These are phyloP conservation scores for Colinus virginianus DNA, from an alignment of 2,113 vertebrate genomes.

Conservation along the genomic window DNA sequence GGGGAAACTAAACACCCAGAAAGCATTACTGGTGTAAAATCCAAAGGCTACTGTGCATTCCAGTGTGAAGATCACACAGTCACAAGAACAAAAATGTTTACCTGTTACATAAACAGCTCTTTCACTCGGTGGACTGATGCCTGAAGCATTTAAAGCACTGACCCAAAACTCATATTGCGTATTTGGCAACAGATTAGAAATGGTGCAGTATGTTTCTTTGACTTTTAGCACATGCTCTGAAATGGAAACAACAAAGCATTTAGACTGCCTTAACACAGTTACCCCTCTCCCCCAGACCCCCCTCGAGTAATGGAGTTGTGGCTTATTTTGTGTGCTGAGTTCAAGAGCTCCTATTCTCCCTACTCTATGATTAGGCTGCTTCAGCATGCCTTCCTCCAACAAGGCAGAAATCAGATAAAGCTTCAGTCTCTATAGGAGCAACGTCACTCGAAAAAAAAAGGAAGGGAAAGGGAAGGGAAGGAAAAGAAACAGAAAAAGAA, in stretches of 20 bases:
- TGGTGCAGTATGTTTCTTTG: constrained; percentile 92
- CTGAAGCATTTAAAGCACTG: constrained; percentile 89
- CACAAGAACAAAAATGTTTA: constrained; percentile 55
- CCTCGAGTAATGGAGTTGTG: not conserved
- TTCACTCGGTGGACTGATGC: constrained; percentile 90
- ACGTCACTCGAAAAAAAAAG: not conserved
- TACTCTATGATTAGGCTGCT: not conserved
- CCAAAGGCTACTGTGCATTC: not conserved
- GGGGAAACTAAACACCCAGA: not conserved
- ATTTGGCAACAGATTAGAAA: constrained; percentile 86
- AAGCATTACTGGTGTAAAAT: constrained; percentile 1
- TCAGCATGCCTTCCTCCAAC: not conserved
- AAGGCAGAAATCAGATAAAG: not conserved
- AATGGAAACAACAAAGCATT: constrained; percentile 21
- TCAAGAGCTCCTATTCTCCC: not conserved
- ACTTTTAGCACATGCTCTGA: constrained; percentile 83
- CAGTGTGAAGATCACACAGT: not conserved
- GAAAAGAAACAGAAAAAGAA: not conserved
- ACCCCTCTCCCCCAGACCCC: not conserved
- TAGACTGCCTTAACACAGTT: not conserved
- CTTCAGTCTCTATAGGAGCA: not conserved
- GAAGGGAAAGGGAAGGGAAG: no score
- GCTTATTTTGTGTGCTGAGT: not conserved
- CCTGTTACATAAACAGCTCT: constrained; percentile 91
- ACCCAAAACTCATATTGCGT: constrained; percentile 97